Conservation (phyloP, 2,888 invertebrate genomes). For the Lucinisca nassula region DNA sequence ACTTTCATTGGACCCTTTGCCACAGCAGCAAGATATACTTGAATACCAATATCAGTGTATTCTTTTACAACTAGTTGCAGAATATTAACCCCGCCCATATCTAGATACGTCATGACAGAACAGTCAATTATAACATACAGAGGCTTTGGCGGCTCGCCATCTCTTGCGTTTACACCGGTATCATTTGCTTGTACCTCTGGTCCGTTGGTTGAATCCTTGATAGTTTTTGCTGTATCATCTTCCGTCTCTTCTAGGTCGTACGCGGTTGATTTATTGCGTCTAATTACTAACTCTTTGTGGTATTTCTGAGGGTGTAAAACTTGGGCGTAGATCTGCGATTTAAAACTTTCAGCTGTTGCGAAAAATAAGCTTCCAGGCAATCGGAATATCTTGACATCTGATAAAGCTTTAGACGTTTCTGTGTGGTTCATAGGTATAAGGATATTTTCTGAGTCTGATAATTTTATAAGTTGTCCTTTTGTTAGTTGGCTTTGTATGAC, state of each 20-base stretch:
- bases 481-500: slow-evolving; percentile 72
- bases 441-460: slow-evolving; percentile 53
- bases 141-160: background rate
- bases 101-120: slow-evolving; percentile 77
- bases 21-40: slow-evolving; percentile 39
- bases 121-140: slow-evolving; percentile 77
- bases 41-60: slow-evolving; percentile 52
- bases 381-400: slow-evolving; percentile 54
- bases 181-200: background rate
- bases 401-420: slow-evolving; percentile 28
- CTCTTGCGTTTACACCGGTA: background rate
- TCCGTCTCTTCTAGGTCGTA: background rate
- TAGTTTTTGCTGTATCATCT: background rate
- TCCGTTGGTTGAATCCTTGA: background rate
- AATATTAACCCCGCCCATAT: slow-evolving; percentile 78
- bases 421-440: slow-evolving; percentile 18
- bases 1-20: slow-evolving; percentile 10
- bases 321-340: slow-evolving; percentile 45
- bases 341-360: slow-evolving; percentile 66
- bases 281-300: slow-evolving; percentile 8
- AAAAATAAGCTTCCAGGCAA: slow-evolving; percentile 61
- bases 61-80: slow-evolving; percentile 72
- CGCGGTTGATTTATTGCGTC: background rate
- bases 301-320: slow-evolving; percentile 46
- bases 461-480: slow-evolving; percentile 58